Percentiles rank a stretch among this genome's conserved stretches.
phyloP scores from a whole-genome alignment of 2,113 vertebrate genomes.

The Pituophis catenifer region DNA sequence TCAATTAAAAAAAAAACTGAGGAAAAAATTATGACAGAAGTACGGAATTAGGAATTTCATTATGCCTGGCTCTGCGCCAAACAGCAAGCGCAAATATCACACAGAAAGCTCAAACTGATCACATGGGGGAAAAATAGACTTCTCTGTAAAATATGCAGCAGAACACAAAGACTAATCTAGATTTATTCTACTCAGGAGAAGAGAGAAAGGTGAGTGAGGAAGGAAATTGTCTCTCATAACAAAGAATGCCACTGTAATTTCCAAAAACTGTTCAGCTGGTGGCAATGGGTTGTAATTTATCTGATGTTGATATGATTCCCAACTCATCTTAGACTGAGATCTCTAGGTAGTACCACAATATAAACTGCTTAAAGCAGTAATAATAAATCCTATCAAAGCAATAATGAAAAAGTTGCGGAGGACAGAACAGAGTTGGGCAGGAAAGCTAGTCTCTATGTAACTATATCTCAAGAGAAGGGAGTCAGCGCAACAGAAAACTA shows the following conservation, averaged over 20 bases:
- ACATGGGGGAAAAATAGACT: background rate
- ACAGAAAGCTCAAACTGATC: background rate
- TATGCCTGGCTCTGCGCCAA: background rate
- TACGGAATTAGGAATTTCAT: background rate
- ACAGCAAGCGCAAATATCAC: background rate
- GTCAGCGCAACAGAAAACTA: background rate
- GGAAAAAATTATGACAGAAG: background rate
- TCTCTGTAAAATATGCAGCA: background rate
- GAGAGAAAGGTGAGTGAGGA: background rate
- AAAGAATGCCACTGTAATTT: background rate
- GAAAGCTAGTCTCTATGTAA: background rate
- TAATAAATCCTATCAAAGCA: constrained; percentile 11
- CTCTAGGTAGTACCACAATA: background rate
- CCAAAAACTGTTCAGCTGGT: background rate
- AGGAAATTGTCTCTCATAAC: background rate
- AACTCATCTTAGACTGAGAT: background rate
- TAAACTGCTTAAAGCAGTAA: constrained; percentile 1
- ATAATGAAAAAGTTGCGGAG: background rate
- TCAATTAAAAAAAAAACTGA: background rate
- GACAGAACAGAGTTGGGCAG: background rate
- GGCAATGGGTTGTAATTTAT: background rate
- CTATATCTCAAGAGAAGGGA: background rate
- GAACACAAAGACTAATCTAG: background rate
- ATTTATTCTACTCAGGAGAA: background rate
- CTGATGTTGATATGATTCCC: background rate